Percentiles rank a stretch among this genome's conserved stretches.
Conservation (phyloP, 2,888 invertebrate genomes). For the Euplagia quadripunctaria region DNA sequence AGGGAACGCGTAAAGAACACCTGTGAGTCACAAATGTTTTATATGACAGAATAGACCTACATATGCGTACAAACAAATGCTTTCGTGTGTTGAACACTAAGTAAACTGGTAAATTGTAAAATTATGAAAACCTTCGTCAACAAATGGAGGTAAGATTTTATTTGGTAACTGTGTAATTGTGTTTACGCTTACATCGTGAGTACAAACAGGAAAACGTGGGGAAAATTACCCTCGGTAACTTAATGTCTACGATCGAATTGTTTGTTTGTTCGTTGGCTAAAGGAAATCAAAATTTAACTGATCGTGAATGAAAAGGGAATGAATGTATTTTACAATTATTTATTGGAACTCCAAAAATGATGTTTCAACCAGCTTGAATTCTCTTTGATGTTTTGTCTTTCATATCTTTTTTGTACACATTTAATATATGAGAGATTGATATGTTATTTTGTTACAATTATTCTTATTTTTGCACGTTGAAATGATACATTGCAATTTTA, state of each 20-base stretch:
- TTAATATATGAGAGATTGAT: background rate
- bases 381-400: background rate
- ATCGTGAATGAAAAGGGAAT: slow-evolving; percentile 29
- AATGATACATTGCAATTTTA: too few species aligned
- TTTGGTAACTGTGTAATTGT: slow-evolving; percentile 47
- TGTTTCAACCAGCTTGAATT: background rate
- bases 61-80: slow-evolving; percentile 12
- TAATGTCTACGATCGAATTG: slow-evolving; percentile 54
- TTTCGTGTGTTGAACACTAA: slow-evolving; percentile 23
- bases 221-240: slow-evolving; percentile 46
- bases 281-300: slow-evolving; percentile 51
- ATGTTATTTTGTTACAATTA: background rate
- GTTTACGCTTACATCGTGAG: slow-evolving; percentile 43
- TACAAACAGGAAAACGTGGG: slow-evolving; percentile 53
- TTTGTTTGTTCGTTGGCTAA: slow-evolving; percentile 46
- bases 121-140: slow-evolving; percentile 57
- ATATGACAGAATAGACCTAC: slow-evolving; percentile 18
- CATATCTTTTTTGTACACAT: background rate
- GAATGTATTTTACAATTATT: slow-evolving; percentile 11
- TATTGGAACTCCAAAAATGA: background rate
- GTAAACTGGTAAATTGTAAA: slow-evolving; percentile 47
- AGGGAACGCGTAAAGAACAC: slow-evolving; percentile 8
- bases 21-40: slow-evolving; percentile 12
- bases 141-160: slow-evolving; percentile 44
- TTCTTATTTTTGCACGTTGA: too few species aligned